Conservation (phyloP, 2,113 vertebrate genomes). For the Pogona vitticeps region DNA sequence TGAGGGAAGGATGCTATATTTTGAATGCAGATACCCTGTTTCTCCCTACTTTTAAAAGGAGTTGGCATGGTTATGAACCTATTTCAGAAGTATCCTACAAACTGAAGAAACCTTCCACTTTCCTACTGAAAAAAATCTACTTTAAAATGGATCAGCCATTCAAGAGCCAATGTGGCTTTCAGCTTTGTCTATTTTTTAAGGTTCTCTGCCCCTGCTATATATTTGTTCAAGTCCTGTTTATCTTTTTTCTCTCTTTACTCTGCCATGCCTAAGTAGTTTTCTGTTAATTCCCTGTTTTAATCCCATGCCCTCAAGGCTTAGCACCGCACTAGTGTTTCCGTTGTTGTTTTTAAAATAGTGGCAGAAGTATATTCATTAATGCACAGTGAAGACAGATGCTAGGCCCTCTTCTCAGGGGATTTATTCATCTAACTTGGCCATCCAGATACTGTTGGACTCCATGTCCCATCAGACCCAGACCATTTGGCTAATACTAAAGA, state of each 20-base stretch:
- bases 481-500: too few species aligned
- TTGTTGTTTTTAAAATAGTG: too few species aligned
- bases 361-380: neutral
- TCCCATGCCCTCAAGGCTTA: neutral
- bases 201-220: neutral
- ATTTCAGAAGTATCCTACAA: neutral
- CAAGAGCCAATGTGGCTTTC: neutral
- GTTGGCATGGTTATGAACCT: too few species aligned
- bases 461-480: too few species aligned
- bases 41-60: too few species aligned
- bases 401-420: neutral
- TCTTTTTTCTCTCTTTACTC: neutral
- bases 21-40: too few species aligned
- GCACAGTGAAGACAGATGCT: neutral
- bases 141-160: neutral
- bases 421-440: neutral
- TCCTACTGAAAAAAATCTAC: neutral
- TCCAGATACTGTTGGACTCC: too few species aligned
- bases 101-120: neutral
- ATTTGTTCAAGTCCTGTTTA: neutral
- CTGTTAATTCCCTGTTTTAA: neutral
- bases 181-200: neutral
- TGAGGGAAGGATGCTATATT: too few species aligned
- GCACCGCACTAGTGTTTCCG: neutral
- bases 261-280: neutral